phyloP scores from a whole-genome alignment of 2,797 vertebrate species.

The Cephalopachus bancanus region DNA sequence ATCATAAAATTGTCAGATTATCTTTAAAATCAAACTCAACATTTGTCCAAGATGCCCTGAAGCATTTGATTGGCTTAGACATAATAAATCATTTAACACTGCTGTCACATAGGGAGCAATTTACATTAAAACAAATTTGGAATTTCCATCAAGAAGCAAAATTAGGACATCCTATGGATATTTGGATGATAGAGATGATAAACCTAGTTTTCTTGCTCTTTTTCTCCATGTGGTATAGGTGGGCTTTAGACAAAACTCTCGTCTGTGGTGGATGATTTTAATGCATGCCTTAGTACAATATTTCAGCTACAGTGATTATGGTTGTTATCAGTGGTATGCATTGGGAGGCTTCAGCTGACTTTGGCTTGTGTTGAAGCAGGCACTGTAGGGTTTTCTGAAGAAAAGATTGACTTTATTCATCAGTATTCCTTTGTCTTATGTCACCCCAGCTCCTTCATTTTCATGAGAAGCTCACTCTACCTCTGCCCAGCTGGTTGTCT shows the following conservation, averaged over 20 bases:
- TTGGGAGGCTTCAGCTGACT: not conserved
- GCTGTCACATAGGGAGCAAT: not conserved
- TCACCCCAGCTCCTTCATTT: not conserved
- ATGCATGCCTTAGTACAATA: not conserved
- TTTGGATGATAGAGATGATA: constrained; percentile 18
- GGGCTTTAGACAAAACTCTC: not conserved
- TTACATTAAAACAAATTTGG: not conserved
- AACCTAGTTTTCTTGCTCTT: not conserved
- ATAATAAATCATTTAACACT: not conserved
- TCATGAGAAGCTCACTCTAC: not conserved
- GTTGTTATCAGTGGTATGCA: rapidly evolving
- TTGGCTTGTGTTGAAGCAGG: not conserved
- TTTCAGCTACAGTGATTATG: not conserved
- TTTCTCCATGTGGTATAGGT: not conserved
- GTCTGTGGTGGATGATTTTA: not conserved
- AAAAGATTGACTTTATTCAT: not conserved
- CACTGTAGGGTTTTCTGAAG: not conserved
- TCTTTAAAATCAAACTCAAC: not conserved
- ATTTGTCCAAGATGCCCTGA: not conserved
- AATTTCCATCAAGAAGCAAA: constrained; percentile 20
- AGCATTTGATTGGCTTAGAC: not conserved
- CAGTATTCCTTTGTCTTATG: not conserved
- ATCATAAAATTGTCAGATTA: not conserved
- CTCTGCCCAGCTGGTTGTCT: not conserved
- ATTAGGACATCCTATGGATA: constrained; percentile 3